Evolutionary conservation across 1,140 invertebrate species (phyloP), one percentile per base, ranked within the genome.

Genomic region (Pararge aegeria): DNA sequence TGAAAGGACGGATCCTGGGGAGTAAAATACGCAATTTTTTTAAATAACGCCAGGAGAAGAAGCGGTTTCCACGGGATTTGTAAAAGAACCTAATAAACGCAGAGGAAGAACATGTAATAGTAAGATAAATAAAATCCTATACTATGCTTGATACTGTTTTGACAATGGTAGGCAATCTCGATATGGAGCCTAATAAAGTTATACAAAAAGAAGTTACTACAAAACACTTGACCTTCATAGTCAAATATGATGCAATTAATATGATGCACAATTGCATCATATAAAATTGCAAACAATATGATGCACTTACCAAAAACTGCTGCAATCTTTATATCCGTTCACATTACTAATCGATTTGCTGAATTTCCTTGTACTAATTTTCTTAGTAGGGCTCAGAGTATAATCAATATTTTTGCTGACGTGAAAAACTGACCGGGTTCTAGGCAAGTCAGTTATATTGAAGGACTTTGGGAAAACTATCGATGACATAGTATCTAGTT

Each of bases 361-460:
- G 27, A 87, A 84, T 74, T 89, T 89, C 56, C 73, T 83, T 61
- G 78, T 70, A 59, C 70, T 73, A 40, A 82, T 76, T 69, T 84
- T 87, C 68, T 87, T 89, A 19, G 66, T 38, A 12, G 80, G 68
- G 56, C 24, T 75, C 38, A 77, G 66, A 10, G 78, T 58, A 38
- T 71, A 80, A 46, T 87, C 86, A n/a, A 72, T 37, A 61, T 64
- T 89, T 75, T 73, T 90, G 74, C 70, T 83, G 13, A 87, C 81
- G 52, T 85, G 79, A n/a, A 83, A 62, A 21, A 83, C 82, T 7
- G 85, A 82, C 34, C 63, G 73, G 49, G 75, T 78, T 62, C 80
- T 80, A 75, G 72, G 93, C 89, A 85, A 91, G 87, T 89, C 93
- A 78, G 55, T 92, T 78, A 79, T 63, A 38, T 81, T 82, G 48